Conservation (phyloP, 2,797 vertebrate genomes). For the Eremophila alpestris region DNA sequence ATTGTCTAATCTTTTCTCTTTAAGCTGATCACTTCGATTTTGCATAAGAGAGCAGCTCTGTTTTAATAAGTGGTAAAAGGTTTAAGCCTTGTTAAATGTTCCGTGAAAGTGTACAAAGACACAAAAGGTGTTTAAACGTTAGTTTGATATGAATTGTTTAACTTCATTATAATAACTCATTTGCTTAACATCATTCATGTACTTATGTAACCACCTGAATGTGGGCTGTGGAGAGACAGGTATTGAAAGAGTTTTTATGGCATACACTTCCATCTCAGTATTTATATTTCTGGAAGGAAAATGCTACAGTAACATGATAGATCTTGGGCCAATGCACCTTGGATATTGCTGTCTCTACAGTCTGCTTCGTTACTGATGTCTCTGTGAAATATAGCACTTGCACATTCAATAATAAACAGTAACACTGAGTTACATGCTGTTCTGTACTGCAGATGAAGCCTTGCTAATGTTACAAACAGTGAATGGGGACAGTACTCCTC, state of each 20-base stretch:
- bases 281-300: neutral
- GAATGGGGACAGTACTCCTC: neutral
- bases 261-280: neutral
- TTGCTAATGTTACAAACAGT: neutral
- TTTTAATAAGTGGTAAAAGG: conserved; percentile 19
- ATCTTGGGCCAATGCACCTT: neutral
- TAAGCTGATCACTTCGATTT: conserved; percentile 7
- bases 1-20: conserved; percentile 16
- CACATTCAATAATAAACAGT: neutral
- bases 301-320: neutral
- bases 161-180: neutral
- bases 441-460: neutral
- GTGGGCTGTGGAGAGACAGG: neutral
- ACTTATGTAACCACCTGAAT: neutral
- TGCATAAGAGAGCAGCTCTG: neutral
- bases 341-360: neutral
- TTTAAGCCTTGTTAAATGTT: neutral
- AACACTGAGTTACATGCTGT: neutral
- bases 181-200: neutral
- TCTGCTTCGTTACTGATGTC: neutral
- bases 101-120: neutral
- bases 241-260: neutral
- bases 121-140: neutral
- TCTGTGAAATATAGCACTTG: neutral
- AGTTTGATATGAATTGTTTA: neutral